Conservation (phyloP, 2,113 vertebrate species). For the Pterocles burchelli region DNA sequence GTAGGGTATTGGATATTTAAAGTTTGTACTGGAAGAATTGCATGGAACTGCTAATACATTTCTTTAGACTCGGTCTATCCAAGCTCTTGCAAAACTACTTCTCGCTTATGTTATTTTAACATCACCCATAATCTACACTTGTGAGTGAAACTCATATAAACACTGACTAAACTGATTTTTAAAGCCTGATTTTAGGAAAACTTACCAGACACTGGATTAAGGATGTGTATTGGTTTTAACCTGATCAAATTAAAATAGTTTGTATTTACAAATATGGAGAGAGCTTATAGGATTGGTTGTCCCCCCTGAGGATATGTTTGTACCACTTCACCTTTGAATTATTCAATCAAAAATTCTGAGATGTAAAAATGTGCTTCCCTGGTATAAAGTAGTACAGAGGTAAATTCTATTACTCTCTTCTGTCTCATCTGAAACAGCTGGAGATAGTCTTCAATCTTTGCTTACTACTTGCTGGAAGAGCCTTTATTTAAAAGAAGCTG, state of each 20-base stretch:
- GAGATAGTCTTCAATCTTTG: neutral
- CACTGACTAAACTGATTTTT: neutral
- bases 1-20: neutral
- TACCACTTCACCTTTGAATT: neutral
- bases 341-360: neutral
- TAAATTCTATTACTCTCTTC: neutral
- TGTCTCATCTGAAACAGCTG: neutral
- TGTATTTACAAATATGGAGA: neutral
- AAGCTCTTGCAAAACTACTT: neutral
- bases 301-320: neutral
- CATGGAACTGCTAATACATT: neutral
- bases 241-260: neutral
- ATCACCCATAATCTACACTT: neutral
- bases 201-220: neutral
- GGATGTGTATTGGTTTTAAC: neutral
- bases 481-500: neutral
- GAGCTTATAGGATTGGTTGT: neutral
- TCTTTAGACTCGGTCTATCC: neutral
- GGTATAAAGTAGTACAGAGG: neutral
- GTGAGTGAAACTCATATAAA: neutral
- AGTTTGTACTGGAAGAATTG: neutral
- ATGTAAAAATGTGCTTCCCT: neutral
- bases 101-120: neutral
- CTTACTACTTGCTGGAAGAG: neutral
- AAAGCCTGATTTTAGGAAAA: neutral